Evolutionary conservation across 92 coral and sea anemone species (phyloP).

Genomic region (Paragorgia papillata): DNA sequence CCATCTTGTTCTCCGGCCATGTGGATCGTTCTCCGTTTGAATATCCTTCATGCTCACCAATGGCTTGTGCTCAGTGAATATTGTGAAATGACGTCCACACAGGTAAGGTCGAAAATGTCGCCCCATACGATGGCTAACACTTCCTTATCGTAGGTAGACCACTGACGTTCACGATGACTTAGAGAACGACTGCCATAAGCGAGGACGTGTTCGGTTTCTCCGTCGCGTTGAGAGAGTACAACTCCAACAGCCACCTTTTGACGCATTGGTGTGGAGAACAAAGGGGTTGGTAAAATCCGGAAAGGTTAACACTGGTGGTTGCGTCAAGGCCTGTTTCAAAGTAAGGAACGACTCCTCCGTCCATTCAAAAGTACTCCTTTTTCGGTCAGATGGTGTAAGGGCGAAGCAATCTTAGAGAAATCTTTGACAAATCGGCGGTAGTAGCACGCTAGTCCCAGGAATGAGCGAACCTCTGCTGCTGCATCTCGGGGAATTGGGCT

Average conservation of each 20-base stretch:
- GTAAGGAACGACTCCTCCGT: neutral
- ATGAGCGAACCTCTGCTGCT: neutral
- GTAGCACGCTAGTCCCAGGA: constrained; percentile 6
- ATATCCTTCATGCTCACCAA: constrained; percentile 18
- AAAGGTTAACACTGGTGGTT: neutral
- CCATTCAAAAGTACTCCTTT: constrained; percentile 6
- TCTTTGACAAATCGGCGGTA: constrained; percentile 1
- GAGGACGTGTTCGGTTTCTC: constrained; percentile 20
- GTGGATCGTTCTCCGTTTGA: neutral
- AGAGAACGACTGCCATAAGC: constrained; percentile 31
- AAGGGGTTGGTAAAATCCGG: constrained; percentile 1
- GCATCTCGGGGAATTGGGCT: neutral
- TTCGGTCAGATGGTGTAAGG: neutral
- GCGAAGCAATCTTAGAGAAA: neutral
- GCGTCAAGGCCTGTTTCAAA: neutral
- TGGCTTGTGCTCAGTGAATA: constrained; percentile 33
- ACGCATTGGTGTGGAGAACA: neutral
- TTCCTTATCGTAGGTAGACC: constrained; percentile 38
- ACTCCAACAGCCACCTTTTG: constrained; percentile 32
- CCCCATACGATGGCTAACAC: constrained; percentile 49
- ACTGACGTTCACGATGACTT: constrained; percentile 26
- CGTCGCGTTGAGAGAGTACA: constrained; percentile 33
- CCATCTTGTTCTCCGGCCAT: neutral
- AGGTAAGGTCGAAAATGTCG: constrained; percentile 47
- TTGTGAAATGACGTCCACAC: constrained; percentile 21